Base-by-base conservation (phyloP, 2,797 vertebrate genomes). In the Chanos chanos region DNA sequence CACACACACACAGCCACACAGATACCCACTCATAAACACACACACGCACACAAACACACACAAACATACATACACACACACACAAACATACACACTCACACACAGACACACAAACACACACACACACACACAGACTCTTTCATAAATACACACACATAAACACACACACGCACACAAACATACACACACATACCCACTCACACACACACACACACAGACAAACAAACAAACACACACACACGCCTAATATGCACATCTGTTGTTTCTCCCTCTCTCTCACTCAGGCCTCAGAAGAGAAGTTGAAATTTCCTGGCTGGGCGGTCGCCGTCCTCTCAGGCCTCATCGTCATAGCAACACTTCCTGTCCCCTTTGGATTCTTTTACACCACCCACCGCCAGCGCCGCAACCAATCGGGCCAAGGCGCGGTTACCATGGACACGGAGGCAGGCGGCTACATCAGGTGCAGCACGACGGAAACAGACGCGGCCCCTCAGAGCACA, bases 291-390 rank as follows among this genome's bases (percentile, higher is more conserved):
- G 86, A 93, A 61, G 30, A 50, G 12, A 1, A 15, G n/a, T 77
- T 81, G 63, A 41, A 60, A 0, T 93, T 92, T 68, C 91, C 93
- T 0, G 40, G 31, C 7, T 94, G 93, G 93, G 85, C 80, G 1
- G 66, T 90, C 40, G 66, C 74, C 1, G 58, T 89, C 16, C 16
- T 92, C 30, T 36, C 84, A 0, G 1, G 51, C 1, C 75, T 94
- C 21, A 89, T 90, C 30, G 0, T 86, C 5, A 16, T 89, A 1
- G 89, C 91, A 13, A 70, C 87, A 62, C 39, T 90, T 61, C 92
- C 92, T 0, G 80, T 93, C 50, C 92, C 90, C 0, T 3, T 79
- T 1, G 80, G 79, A 49, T 74, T 87, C 9, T 5, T 89, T 21
- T 81, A 83, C 24, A 60, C 75, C 0, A 2, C 80, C 9, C 24